phyloP scores from a whole-genome alignment of 2,888 invertebrate species.

The Adela reaumurella region DNA sequence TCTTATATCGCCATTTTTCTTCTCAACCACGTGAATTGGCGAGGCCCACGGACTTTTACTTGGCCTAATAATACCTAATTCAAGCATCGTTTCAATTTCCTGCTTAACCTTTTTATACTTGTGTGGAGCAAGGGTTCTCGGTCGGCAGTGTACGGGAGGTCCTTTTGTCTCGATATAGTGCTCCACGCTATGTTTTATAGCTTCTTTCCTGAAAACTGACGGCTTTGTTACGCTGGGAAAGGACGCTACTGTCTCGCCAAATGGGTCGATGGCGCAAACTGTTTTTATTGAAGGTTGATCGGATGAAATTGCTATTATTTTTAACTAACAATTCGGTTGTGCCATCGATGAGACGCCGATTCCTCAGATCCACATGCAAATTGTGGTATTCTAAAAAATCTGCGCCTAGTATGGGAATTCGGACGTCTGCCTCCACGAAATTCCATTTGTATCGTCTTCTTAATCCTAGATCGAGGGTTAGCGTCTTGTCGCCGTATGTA shows the following conservation, averaged over 20 bases:
- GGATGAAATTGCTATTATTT: not conserved
- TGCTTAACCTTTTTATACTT: constrained; percentile 18
- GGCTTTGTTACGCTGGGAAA: constrained; percentile 3
- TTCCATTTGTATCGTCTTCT: constrained; percentile 9
- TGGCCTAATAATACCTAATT: constrained; percentile 27
- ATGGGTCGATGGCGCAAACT: not conserved
- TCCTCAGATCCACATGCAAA: constrained; percentile 7
- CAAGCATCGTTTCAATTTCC: constrained; percentile 20
- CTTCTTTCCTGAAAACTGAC: not conserved
- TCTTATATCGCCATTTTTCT: constrained; percentile 1
- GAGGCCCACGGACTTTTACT: constrained; percentile 14
- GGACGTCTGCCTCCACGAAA: constrained; percentile 10
- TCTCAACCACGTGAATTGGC: constrained; percentile 2
- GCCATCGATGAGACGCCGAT: constrained; percentile 3
- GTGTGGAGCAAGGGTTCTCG: constrained; percentile 21
- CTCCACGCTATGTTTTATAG: constrained; percentile 7
- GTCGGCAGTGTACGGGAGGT: constrained; percentile 18
- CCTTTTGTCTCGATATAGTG: constrained; percentile 23
- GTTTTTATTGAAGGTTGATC: not conserved
- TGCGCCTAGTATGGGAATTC: constrained; percentile 10
- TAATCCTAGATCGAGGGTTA: constrained; percentile 9
- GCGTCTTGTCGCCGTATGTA: constrained; percentile 9
- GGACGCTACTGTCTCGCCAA: constrained; percentile 2
- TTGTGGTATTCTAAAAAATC: constrained; percentile 2
- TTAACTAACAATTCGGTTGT: not conserved